These are phyloP conservation scores for Eurystomus gularis DNA, from an alignment of 2,113 vertebrate species.

Conservation along the genomic window DNA sequence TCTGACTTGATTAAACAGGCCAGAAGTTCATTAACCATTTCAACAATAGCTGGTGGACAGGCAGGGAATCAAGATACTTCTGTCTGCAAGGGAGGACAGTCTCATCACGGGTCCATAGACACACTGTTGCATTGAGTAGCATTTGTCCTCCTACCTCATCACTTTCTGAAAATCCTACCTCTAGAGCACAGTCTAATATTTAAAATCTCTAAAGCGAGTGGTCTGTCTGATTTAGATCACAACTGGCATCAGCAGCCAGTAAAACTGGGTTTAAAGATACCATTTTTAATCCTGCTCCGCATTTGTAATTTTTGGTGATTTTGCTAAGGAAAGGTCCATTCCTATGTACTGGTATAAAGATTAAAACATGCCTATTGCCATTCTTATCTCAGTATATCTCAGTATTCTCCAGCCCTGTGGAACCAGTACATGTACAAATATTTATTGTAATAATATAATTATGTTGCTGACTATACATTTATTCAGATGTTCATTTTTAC, in stretches of 20 bases:
- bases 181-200: neutral
- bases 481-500: neutral
- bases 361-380: neutral
- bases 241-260: neutral
- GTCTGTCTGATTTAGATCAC: neutral
- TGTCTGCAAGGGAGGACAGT: neutral
- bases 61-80: neutral
- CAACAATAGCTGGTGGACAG: neutral
- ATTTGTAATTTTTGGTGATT: neutral
- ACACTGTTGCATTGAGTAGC: neutral
- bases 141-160: neutral
- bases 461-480: neutral
- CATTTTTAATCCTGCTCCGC: neutral
- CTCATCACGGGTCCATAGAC: neutral
- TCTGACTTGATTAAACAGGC: neutral
- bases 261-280: neutral
- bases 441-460: neutral
- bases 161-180: neutral
- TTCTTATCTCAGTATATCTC: neutral
- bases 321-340: neutral
- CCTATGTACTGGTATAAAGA: neutral
- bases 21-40: neutral
- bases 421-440: neutral
- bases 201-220: neutral
- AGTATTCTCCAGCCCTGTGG: neutral